Conservation (phyloP, 2,888 invertebrate species). For the Epinotia bilunana region DNA sequence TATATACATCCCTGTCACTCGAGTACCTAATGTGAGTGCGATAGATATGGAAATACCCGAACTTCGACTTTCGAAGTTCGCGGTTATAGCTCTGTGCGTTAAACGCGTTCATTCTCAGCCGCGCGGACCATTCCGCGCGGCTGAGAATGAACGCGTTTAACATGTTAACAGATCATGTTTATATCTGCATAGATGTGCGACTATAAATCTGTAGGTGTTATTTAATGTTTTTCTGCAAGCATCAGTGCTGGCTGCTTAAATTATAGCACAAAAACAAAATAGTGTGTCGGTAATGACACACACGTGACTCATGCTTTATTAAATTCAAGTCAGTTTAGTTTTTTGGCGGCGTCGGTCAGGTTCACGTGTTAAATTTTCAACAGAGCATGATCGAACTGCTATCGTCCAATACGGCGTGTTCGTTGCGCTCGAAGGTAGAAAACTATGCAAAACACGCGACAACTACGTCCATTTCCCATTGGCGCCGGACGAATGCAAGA, state of each 20-base stretch:
- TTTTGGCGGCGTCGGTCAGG: slow-evolving; percentile 20
- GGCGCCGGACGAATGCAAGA: neutral
- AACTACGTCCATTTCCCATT: neutral
- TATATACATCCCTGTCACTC: too few relatives aligned
- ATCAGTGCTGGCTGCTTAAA: neutral
- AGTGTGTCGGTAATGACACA: slow-evolving; percentile 17
- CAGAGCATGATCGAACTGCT: too few relatives aligned
- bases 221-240: neutral
- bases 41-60: too few relatives aligned
- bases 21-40: too few relatives aligned
- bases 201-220: neutral
- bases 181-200: neutral
- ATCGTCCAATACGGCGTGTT: too few relatives aligned
- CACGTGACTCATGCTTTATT: slow-evolving; percentile 25
- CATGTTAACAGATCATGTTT: neutral
- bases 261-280: slow-evolving; percentile 14
- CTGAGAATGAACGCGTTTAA: too few relatives aligned
- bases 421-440: too few relatives aligned
- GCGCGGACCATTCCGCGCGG: too few relatives aligned
- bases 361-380: slow-evolving; percentile 1
- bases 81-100: too few relatives aligned
- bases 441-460: too few relatives aligned
- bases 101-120: neutral
- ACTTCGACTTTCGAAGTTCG: too few relatives aligned
- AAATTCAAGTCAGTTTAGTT: slow-evolving; percentile 27